Conservation (phyloP, 1,140 invertebrate genomes). For the Drosophila tsacasi region DNA sequence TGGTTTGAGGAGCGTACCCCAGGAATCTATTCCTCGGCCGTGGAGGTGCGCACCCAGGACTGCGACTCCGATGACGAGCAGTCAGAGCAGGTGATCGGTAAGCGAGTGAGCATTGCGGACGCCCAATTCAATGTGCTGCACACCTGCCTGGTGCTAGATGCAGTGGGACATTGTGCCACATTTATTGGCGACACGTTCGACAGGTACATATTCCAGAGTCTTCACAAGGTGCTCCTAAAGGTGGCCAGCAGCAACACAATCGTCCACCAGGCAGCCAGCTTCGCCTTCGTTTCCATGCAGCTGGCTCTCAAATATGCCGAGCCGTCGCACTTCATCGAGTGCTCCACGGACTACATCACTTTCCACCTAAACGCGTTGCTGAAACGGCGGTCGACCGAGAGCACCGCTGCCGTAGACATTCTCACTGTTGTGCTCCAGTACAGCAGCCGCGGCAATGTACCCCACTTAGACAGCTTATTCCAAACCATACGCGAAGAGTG, state of each 20-base stretch:
- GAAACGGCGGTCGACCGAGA: slow-evolving; percentile 74
- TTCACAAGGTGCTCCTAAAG: slow-evolving; percentile 77
- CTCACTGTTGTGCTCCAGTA: slow-evolving; percentile 86
- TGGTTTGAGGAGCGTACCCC: slow-evolving; percentile 82
- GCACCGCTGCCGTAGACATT: slow-evolving; percentile 86
- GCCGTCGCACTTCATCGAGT: slow-evolving; percentile 85
- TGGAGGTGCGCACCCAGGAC: slow-evolving; percentile 78
- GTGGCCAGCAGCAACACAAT: slow-evolving; percentile 71
- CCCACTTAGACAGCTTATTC: slow-evolving; percentile 86
- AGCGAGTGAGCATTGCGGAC: slow-evolving; percentile 65
- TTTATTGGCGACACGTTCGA: slow-evolving; percentile 73
- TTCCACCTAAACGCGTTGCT: slow-evolving; percentile 87
- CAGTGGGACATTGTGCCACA: slow-evolving; percentile 67
- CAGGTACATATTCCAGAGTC: slow-evolving; percentile 61
- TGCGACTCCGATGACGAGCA: slow-evolving; percentile 78
- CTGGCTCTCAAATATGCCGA: slow-evolving; percentile 82
- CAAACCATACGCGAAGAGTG: slow-evolving; percentile 85
- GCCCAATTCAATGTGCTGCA: slow-evolving; percentile 81
- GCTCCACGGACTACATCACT: slow-evolving; percentile 87
- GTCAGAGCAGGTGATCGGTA: slow-evolving; percentile 35
- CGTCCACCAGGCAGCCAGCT: slow-evolving; percentile 70
- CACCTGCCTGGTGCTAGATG: slow-evolving; percentile 75
- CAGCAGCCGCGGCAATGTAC: slow-evolving; percentile 86
- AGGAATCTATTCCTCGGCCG: slow-evolving; percentile 78
- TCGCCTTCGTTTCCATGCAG: slow-evolving; percentile 86